Evolutionary conservation across 2,888 invertebrate genomes (phyloP).

Genomic region (Dromius quadrimaculatus): DNA sequence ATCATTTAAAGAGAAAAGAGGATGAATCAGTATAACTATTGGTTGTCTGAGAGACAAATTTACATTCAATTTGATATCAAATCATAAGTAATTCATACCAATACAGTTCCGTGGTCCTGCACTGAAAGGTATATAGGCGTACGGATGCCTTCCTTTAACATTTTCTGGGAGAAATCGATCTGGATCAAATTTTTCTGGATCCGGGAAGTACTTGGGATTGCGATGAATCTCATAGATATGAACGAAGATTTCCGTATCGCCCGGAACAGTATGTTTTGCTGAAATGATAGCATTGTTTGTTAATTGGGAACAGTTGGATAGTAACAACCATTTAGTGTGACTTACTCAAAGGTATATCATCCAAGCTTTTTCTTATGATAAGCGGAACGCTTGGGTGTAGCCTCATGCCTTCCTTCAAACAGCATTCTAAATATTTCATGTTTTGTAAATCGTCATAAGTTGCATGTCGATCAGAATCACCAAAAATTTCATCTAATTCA

Average conservation of each 20-base stretch:
- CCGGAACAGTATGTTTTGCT: conserved; percentile 70
- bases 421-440: conserved; percentile 11
- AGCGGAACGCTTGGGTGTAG: conserved; percentile 7
- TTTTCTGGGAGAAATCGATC: conserved; percentile 78
- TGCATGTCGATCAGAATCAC: conserved; percentile 10
- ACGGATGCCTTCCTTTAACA: conserved; percentile 70
- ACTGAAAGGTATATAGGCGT: conserved; percentile 76
- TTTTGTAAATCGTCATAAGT: conserved; percentile 17
- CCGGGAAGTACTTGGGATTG: conserved; percentile 72
- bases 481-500: conserved; percentile 28
- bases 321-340: neutral
- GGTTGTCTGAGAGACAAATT: too few species aligned
- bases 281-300: conserved; percentile 48
- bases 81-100: too few species aligned
- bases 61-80: too few species aligned
- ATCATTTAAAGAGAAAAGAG: too few species aligned
- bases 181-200: conserved; percentile 77
- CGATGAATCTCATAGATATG: conserved; percentile 76
- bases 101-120: conserved; percentile 79
- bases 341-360: neutral
- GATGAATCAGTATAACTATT: too few species aligned
- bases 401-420: conserved; percentile 7
- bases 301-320: neutral
- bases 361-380: neutral
- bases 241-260: conserved; percentile 68